Base-by-base conservation (phyloP, 2,888 invertebrate species). In the Tromatobia lineatoria region DNA sequence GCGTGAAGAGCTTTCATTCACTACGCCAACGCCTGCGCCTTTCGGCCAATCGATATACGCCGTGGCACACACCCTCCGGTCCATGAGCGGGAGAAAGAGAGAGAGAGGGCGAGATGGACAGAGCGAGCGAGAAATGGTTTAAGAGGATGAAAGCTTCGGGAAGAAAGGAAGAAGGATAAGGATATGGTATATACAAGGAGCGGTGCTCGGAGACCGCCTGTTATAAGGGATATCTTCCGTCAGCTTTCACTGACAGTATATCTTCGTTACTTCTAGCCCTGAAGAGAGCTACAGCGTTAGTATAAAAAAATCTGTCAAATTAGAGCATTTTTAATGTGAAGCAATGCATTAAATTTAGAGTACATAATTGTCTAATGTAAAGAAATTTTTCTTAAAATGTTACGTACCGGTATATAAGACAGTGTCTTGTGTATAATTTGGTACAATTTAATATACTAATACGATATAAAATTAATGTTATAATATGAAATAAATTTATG, bases 1-100 rank as follows among this genome's bases (percentile, higher is more conserved):
- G 88, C 87, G 89, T 88, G 88, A 87, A 88, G 88, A 88, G 85
- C 87, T 88, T 91, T 91, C 91, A 92, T 92, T 92, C 92, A 91
- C 88, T 87, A 87, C 69, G 73, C 47, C 81, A 85, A 88, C 90
- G 90, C 90, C 84, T 91, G 91, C 91, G 91, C 90, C 76, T 57
- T 76, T 13, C 54, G 71, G 20, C 42, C 86, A 87, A 90, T 91
- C 91, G 89, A 91, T 91, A 91, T 90, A 91, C 90, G 87, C 80
- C 74, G 79, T 76, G 50, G 73, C 86, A 88, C 87, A 87, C 88
- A 83, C 87, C 86, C 87, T 10, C 38, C 13, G 15, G 42, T 80
- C 75, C 83, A 85, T 83, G 73, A 70, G 52, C 74, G 74, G 77
- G 61, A 23, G 69, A 70, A 59, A 79, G 78, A 80, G 61, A 23